A percentile compares a stretch with the other conserved stretches of the same genome.
Conservation (phyloP, 1,140 invertebrate genomes). For the Teleogryllus occipitalis region DNA sequence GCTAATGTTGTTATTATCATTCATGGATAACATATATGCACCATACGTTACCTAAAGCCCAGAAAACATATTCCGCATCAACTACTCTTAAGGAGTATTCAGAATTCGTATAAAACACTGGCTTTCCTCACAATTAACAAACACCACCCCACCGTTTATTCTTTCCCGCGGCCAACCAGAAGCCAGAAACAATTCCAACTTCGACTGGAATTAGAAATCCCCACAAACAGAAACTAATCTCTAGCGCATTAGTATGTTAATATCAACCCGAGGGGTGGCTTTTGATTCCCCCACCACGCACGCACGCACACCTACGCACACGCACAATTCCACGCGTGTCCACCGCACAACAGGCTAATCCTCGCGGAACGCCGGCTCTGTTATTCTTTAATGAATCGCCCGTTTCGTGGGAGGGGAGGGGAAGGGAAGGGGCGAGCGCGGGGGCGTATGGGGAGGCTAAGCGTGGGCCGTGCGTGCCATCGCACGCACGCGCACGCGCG, state of each 20-base stretch:
- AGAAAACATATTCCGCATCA: too few species aligned
- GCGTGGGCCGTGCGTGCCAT: neutral
- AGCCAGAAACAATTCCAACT: neutral
- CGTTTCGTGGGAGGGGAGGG: too few species aligned
- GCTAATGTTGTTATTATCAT: too few species aligned
- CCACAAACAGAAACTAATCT: neutral
- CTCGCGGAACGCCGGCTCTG: neutral
- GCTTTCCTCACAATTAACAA: too few species aligned
- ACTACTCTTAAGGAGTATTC: too few species aligned
- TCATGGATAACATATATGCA: too few species aligned
- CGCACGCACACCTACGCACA: neutral
- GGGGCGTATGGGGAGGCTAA: neutral
- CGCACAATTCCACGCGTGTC: neutral
- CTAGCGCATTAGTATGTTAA: neutral
- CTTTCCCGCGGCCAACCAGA: neutral
- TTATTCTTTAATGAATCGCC: neutral
- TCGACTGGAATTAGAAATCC: neutral
- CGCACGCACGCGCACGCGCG: neutral
- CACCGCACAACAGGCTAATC: neutral
- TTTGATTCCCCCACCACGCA: too few species aligned
- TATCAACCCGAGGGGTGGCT: neutral
- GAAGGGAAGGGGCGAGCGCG: too few species aligned
- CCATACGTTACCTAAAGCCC: too few species aligned
- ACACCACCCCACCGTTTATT: too few species aligned
- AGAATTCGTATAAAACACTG: too few species aligned